Evolutionary conservation across 1,140 invertebrate genomes (phyloP), one percentile per base, ranked within the genome.

Genomic region (Bombus breviceps): DNA sequence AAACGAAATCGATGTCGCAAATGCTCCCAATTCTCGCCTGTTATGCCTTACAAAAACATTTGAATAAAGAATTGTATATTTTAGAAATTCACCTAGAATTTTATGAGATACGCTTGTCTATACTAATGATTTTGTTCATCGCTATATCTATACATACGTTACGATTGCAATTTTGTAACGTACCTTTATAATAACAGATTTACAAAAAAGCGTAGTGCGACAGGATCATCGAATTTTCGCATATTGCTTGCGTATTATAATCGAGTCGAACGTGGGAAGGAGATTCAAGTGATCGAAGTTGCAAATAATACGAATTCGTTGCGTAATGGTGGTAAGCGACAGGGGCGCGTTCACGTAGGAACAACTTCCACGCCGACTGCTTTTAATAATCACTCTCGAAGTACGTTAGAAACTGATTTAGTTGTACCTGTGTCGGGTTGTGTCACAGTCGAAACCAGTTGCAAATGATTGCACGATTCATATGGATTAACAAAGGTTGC

Each of bases 361-460:
- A 53, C 25, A 47, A 85, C 41, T 37, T 85, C n/a, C 77, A 62
- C 57, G 76, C 37, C 41, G 74, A 59, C 12, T 59, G 73, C 82
- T 81, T 80, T 72, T 64, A 72, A 85, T 85, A 80, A 64, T 80
- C n/a, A 77, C 66, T 85, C 80, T 47, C 18, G 18, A 41, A 39
- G 28, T 78, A 32, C 22, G 32, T 15, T 68, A 78, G 59, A 28
- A 53, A 37, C 43, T 18, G n/a, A 78, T 53, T 79, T 69, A 74
- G 32, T 32, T 74, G 59, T 53, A 12, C 32, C 39, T 47, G 39
- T 47, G 69, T 68, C 37, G 37, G 28, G 18, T 73, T 28, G 59
- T 34, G 32, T 47, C 43, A 43, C 47, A 53, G 32, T 73, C 41
- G 59, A 28, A 72, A 83, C 66, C 32, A 72, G 62, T 37, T 85